Evolutionary conservation across 2,113 vertebrate genomes (phyloP), one percentile per base, ranked within the genome.

Genomic region (Triplophysa dalaica): DNA sequence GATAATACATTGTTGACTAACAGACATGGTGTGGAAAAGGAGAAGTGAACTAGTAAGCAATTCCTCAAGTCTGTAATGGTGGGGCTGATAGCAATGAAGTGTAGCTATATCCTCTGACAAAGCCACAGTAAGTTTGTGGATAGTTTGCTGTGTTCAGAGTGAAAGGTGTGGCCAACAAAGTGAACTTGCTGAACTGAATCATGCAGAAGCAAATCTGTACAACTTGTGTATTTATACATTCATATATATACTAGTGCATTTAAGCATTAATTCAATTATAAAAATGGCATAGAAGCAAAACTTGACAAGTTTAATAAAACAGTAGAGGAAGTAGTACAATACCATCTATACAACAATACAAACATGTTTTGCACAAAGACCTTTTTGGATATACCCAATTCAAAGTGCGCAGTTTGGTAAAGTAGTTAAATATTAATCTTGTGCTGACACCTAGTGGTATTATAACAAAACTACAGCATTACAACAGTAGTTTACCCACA

Each of bases 371-470:
- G 48, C 16, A 43, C 29, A 0, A 45, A n/a, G 11, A 41, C 5
- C 48, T 70, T 52, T 16, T 11, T 76, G 24, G 19, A 43, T 54
- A 21, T 54, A 26, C 7, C 21, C 29, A 45, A 64, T 33, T 65
- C 41, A 12, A 76, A 64, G 22, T 50, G 21, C 21, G 67, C 22
- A 48, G 21, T 50, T 68, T 17, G 2, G 1, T 22, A 50, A 64
- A 33, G 63, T 8, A 58, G 16, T 24, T 2, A 33, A 62, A 70
- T 70, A 50, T 14, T 62, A 9, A 43, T 14, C 8, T 29, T 2
- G 10, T 79, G 48, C 78, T 80, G 78, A 70, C 78, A 74, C 62
- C 77, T 79, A 72, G 26, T 54, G 68, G 60, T 22, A 0, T 45
- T 4, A 8, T 45, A 17, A 56, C 48, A 65, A 50, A 41, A 52